A percentile compares a stretch with the other conserved stretches of the same genome.
Evolutionary conservation across 2,113 vertebrate genomes (phyloP).

Genomic region (Abramis brama): DNA sequence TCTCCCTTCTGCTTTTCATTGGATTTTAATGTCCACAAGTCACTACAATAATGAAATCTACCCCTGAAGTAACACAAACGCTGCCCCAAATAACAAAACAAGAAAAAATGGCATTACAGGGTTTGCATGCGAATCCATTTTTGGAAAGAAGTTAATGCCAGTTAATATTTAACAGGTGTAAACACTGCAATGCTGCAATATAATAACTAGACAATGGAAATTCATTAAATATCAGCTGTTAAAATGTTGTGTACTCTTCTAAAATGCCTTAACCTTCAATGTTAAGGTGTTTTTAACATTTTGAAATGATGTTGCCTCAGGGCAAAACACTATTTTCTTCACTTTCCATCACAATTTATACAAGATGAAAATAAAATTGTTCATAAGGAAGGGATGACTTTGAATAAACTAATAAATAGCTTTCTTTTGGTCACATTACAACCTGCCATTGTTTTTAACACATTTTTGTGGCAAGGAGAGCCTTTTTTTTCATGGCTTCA

Average conservation of each 20-base stretch:
- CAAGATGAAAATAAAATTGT: too few relatives aligned
- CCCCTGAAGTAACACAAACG: slow-evolving; percentile 56
- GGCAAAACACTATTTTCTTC: background rate
- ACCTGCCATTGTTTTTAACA: background rate
- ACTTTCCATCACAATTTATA: background rate
- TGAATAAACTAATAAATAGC: background rate
- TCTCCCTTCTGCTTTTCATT: slow-evolving; percentile 66
- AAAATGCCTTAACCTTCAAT: background rate
- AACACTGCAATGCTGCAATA: background rate
- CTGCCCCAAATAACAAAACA: slow-evolving; percentile 47
- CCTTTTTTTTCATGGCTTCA: too few relatives aligned
- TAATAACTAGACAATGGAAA: background rate
- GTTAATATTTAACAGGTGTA: background rate
- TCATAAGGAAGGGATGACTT: background rate
- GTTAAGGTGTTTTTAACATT: too few relatives aligned
- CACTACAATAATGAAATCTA: slow-evolving; percentile 65
- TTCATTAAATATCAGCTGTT: background rate
- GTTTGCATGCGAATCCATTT: slow-evolving; percentile 18
- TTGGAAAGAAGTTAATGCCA: slow-evolving; percentile 31
- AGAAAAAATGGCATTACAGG: slow-evolving; percentile 65
- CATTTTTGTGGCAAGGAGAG: too few relatives aligned
- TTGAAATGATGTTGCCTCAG: background rate
- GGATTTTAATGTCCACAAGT: slow-evolving; percentile 66
- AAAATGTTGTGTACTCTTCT: background rate
- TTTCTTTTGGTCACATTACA: background rate